Base-by-base conservation (phyloP, 2,113 vertebrate genomes). In the Isichthys henryi region DNA sequence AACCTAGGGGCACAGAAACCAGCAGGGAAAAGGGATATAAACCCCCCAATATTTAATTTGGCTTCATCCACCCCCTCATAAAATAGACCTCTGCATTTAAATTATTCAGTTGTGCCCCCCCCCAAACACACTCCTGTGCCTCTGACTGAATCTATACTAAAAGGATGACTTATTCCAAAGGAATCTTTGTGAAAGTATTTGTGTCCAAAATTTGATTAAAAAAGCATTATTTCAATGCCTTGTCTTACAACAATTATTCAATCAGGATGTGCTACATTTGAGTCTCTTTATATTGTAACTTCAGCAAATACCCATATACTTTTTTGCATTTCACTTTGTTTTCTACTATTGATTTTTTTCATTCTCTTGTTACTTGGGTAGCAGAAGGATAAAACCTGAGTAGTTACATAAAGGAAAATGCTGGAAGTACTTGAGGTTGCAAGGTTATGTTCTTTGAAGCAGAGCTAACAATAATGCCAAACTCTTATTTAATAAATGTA, bases 341-440 rank as follows among this genome's bases (percentile, higher is more conserved):
- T 86, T 50, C 48, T 93, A 90, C 93, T 92, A 95, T 94, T 91
- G 85, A 91, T 83, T 62, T 88, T 88, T 91, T 90, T 93, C 90
- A 92, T 91, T 58, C 84, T 62, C 84, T 89, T 66, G n/a, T 70
- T 70, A 31, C 62, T 70, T 70, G 62, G n/a, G 27, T 13, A 31
- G 62, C 10, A 11, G 31, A 70, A 70, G 0, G 10, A 27, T 70
- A 27, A 70, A 70, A 31, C 10, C 62, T 70, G 62, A 52, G 27
- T 39, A 31, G 9, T 56, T 87, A 87, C 45, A 48, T 49, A 86
- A 49, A 86, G 83, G 23, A 86, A 27, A 86, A 7, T 80, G 74
- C 19, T 49, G 83, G 4, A 48, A 49, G n/a, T 49, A 6, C 9
- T 50, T 86, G 9, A 86, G n/a, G 48, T 50, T 49, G 23, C 48